These are phyloP conservation scores for Drosophila acutilabella DNA, from an alignment of 2,888 invertebrate species.

Conservation along the genomic window DNA sequence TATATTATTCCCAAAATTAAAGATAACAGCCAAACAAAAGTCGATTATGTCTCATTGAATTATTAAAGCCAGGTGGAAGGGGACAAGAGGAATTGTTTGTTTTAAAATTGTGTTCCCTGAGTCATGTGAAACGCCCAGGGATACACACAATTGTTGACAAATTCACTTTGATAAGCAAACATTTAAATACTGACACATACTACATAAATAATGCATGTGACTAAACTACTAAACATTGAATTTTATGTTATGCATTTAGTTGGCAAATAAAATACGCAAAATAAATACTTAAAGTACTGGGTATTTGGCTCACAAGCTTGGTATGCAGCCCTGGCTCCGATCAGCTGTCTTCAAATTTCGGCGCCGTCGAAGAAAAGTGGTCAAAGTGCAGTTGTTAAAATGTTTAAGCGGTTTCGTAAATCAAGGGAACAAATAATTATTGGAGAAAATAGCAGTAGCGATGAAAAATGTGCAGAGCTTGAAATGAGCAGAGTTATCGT, in stretches of 20 bases:
- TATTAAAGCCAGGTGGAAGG: slow-evolving; percentile 9
- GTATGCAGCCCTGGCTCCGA: slow-evolving; percentile 34
- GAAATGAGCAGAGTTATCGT: slow-evolving; percentile 10
- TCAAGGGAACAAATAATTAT: neutral
- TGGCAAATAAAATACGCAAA: too few relatives aligned
- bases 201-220: too few relatives aligned
- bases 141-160: neutral
- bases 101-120: slow-evolving; percentile 26
- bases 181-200: too few relatives aligned
- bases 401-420: slow-evolving; percentile 40
- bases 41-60: slow-evolving; percentile 35
- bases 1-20: slow-evolving; percentile 83
- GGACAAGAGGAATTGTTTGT: slow-evolving; percentile 7
- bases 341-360: slow-evolving; percentile 46
- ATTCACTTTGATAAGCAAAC: neutral
- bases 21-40: slow-evolving; percentile 77
- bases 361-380: slow-evolving; percentile 17
- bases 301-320: neutral
- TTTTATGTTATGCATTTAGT: neutral
- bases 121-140: slow-evolving; percentile 52
- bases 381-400: slow-evolving; percentile 41
- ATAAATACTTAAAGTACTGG: slow-evolving; percentile 1
- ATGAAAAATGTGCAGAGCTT: neutral
- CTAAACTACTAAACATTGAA: neutral
- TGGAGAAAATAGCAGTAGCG: slow-evolving; percentile 28